Evolutionary conservation across 2,113 vertebrate genomes (phyloP), one percentile per base, ranked within the genome.

Genomic region (Neopipo cinnamomea): DNA sequence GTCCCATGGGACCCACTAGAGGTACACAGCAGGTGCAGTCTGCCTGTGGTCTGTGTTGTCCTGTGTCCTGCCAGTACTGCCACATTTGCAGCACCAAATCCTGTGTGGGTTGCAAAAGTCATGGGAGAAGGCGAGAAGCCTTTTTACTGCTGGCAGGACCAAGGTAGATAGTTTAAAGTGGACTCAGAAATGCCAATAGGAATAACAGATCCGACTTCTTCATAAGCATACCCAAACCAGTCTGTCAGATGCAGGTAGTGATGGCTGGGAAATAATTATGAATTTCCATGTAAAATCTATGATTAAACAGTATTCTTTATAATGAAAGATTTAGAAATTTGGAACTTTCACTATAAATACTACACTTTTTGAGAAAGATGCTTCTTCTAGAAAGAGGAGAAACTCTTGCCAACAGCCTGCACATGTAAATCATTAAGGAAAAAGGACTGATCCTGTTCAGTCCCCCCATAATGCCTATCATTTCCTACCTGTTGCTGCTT

Each of bases 1-100:
- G 11, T 17, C 6, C 12, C 24, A 12, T 8, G 39, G n/a, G 15
- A 50, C 37, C 5, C 25, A 47, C 5, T 33, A 18, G 28, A 59
- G 35, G 11, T 5, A 42, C 5, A 4, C 15, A 35, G 0, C 0
- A 4, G 8, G 21, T 44, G n/a, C 33, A n/a, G 25, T 20, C 33
- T 77, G 49, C 23, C 27, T 53, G 35, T 19, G 28, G 39, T 16
- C 37, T 3, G 1, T 56, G 23, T 14, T 66, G 47, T 31, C 44
- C 23, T 1, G 1, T 44, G n/a, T 39, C n/a, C 21, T 50, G 25
- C 21, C 65, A 2, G 0, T 33, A 13, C 10, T 20, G 50, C 14
- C 27, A 17, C 9, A 3, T 31, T 37, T 33, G 18, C 44, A 71
- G 12, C 56, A 75, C 10, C 35, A 55, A 44, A 55, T 37, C 33